A percentile compares a stretch with the other conserved stretches of the same genome.
Evolutionary conservation across 2,888 invertebrate genomes (phyloP).

Genomic region (Bellardia bayeri): DNA sequence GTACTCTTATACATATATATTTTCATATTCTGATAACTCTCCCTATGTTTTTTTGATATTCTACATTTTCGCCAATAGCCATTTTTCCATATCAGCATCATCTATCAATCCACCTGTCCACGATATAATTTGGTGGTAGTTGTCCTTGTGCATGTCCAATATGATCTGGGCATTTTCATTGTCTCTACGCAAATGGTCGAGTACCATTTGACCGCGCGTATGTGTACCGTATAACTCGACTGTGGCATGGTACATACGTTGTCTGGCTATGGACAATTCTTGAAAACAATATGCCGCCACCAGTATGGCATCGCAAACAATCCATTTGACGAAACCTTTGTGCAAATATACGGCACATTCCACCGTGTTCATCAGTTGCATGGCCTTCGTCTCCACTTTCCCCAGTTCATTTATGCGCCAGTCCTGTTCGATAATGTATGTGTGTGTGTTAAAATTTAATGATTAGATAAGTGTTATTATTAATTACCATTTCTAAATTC

Average conservation of each 20-base stretch:
- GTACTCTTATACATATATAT: background rate
- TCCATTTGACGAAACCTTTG: constrained; percentile 76
- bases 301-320: constrained; percentile 85
- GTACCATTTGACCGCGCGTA: constrained; percentile 86
- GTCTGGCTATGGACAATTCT: constrained; percentile 79
- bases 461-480: background rate
- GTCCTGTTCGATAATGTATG: constrained; percentile 79
- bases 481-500: constrained; percentile 76
- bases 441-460: background rate
- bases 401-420: constrained; percentile 84
- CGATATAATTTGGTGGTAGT: constrained; percentile 75
- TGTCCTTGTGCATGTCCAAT: constrained; percentile 71
- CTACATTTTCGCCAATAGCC: constrained; percentile 25
- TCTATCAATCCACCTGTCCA: constrained; percentile 75
- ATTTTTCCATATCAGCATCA: constrained; percentile 53
- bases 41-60: background rate
- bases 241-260: constrained; percentile 83
- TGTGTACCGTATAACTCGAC: constrained; percentile 86
- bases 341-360: constrained; percentile 80
- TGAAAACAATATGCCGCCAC: constrained; percentile 84
- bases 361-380: constrained; percentile 85
- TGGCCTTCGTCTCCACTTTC: constrained; percentile 77
- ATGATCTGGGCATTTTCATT: constrained; percentile 74
- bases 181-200: constrained; percentile 84
- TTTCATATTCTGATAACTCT: background rate